These are phyloP conservation scores for Ormyrus pomaceus DNA, from an alignment of 2,888 invertebrate genomes.

Conservation along the genomic window DNA sequence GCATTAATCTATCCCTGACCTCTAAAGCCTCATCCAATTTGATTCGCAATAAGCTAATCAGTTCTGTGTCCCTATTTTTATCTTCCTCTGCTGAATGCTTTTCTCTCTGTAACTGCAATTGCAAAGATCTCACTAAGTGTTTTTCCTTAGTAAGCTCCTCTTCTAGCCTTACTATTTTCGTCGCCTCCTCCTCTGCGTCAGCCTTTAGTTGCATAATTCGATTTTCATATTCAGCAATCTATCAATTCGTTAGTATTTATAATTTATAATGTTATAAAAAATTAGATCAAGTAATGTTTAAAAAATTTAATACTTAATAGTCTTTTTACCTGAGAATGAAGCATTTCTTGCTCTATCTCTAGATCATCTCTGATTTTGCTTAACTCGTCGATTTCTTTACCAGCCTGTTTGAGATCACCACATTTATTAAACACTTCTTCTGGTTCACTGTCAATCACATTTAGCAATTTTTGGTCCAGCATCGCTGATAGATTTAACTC, in stretches of 20 bases:
- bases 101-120: slow-evolving; percentile 66
- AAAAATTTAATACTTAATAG: too few species aligned
- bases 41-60: slow-evolving; percentile 66
- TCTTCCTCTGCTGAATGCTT: slow-evolving; percentile 60
- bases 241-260: not conserved
- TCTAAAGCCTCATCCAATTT: slow-evolving; percentile 81
- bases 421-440: slow-evolving; percentile 60
- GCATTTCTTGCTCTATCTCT: slow-evolving; percentile 69
- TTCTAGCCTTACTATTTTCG: slow-evolving; percentile 64
- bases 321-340: slow-evolving; percentile 65
- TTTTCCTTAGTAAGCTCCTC: slow-evolving; percentile 68
- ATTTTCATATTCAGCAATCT: slow-evolving; percentile 68
- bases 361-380: slow-evolving; percentile 67
- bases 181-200: slow-evolving; percentile 68
- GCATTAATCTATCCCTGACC: slow-evolving; percentile 77
- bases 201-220: slow-evolving; percentile 70
- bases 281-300: too few species aligned
- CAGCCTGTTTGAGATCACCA: slow-evolving; percentile 61
- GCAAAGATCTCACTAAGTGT: slow-evolving; percentile 64
- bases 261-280: too few species aligned
- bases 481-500: slow-evolving; percentile 80
- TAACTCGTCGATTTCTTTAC: slow-evolving; percentile 67
- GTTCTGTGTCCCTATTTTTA: slow-evolving; percentile 64
- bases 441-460: slow-evolving; percentile 77
- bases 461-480: slow-evolving; percentile 79